Base-by-base conservation (phyloP, 2,888 invertebrate species). In the Mesorhabditis sp. region DNA sequence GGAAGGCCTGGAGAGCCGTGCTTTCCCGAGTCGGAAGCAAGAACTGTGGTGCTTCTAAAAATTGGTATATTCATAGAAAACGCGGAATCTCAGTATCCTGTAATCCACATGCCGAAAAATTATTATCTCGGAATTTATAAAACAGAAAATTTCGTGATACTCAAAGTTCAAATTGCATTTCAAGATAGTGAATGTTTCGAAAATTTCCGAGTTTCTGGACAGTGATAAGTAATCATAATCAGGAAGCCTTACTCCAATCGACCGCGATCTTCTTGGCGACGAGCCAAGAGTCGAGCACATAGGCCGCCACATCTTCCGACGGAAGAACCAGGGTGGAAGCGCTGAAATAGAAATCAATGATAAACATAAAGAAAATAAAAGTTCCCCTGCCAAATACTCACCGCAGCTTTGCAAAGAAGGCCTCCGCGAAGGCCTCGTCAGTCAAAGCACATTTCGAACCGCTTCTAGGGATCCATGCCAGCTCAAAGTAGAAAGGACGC, bases 41-140 rank as follows among this genome's bases (percentile, higher is more conserved):
- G 58, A n/a, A 10, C n/a, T 50, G 58, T 50, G 58, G 58, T 13
- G 58, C 58, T 50, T 50, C 58, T 50, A 50, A 50, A 50, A 50
- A 50, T 50, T 50, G 7, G 58, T n/a, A 50, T 50, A 13, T 50
- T 28, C 28, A 28, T 28, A 28, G 28, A 28, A 28, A 28, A 28
- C 28, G 2, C 28, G 28, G 28, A 28, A 28, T 28, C 28, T 28
- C 28, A 28, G 28, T 28, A 28, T 50, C n/a, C 58, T 50, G 7
- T 50, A 13, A 10, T 50, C n/a, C n/a, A 13, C 58, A 13, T 50
- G 58, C 58, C 58, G n/a, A 50, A 50, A 28, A 28, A 28, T 28
- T 28, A 28, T 28, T 28, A 28, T 28, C 28, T 28, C 28, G 28
- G 1, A 28, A 28, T 28, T 28, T 28, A 28, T 28, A 28, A 28